Conservation (phyloP, 23 tunicate species). For the Trididemnum clinides region DNA sequence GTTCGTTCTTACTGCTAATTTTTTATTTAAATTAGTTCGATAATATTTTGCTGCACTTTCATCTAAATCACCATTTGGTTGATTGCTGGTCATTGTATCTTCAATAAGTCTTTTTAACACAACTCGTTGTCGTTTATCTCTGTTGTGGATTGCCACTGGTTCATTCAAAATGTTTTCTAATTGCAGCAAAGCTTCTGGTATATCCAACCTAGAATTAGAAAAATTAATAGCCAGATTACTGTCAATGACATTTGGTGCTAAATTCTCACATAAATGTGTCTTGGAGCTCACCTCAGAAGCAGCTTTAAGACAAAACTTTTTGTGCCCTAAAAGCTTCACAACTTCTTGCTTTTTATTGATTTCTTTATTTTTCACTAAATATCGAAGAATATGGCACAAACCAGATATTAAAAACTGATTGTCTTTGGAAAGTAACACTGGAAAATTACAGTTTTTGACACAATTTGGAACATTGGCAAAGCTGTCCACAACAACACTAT, state of each 20-base stretch:
- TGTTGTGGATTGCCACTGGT: conserved; percentile 92
- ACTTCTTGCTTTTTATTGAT: not conserved
- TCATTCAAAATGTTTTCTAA: conserved; percentile 56
- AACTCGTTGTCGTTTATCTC: conserved; percentile 87
- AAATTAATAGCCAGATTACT: not conserved
- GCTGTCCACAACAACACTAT: not conserved
- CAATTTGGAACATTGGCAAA: not conserved
- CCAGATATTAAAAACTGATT: conserved; percentile 64
- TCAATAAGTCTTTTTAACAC: conserved; percentile 47
- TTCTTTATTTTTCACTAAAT: conserved; percentile 37
- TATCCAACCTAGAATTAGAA: not conserved
- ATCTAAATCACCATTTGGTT: not conserved
- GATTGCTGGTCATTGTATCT: not conserved
- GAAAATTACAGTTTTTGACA: conserved; percentile 52
- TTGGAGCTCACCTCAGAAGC: conserved; percentile 79
- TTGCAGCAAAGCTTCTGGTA: conserved; percentile 45
- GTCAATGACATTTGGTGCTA: conserved; percentile 51
- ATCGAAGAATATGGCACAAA: conserved; percentile 67
- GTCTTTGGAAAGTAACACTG: conserved; percentile 35
- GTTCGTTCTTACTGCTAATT: conserved; percentile 61
- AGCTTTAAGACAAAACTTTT: conserved; percentile 77
- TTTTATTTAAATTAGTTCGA: conserved; percentile 1
- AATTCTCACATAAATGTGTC: conserved; percentile 74
- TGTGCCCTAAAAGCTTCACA: conserved; percentile 61
- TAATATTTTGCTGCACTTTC: conserved; percentile 10